Evolutionary conservation across 2,888 invertebrate species (phyloP), one percentile per base, ranked within the genome.

Genomic region (Philereme transversata): DNA sequence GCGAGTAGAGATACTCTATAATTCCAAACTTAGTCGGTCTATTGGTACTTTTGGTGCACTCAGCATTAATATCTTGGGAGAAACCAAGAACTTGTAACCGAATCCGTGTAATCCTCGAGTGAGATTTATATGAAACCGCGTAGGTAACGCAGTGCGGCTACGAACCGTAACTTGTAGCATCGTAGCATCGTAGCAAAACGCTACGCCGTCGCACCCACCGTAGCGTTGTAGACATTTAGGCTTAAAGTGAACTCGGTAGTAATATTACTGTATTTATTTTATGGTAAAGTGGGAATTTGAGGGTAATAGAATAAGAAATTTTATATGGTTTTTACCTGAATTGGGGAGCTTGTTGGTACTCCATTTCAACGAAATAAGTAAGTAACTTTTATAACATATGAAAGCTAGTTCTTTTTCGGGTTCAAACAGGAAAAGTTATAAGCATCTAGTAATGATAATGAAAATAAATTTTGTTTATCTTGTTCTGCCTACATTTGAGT

Each of bases 91-190:
- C 83, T 84, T 84, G 83, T 83, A 79, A 86, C 82, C 76, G 79
- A 79, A 85, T 83, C 80, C 78, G 67, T 77, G 78, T 87, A 88
- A 88, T 88, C 86, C 84, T 75, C 74, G 62, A 75, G 74, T 73
- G 77, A 86, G 87, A 88, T 88, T 87, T 88, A 85, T 88, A 83
- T 78, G 78, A 79, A 75, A 78, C 75, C 79, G 78, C 77, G 84
- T 82, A 83, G 82, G 81, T 79, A 84, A 84, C 84, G 84, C 82
- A 85, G 79, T 82, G 83, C 83, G 82, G 84, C 82, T 84, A 83
- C 79, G 79, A 69, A 67, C 68, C 71, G 76, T 76, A 75, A n/a
- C 74, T 67, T 61, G 70, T 63, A 60, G 61, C 40, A 44, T 60
- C 64, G 70, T 63, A 60, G 61, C 40, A 44, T 60, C 64, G 68